A percentile compares a stretch with the other conserved stretches of the same genome.
Conservation (phyloP, 2,888 invertebrate genomes). For the Epinotia demarniana region DNA sequence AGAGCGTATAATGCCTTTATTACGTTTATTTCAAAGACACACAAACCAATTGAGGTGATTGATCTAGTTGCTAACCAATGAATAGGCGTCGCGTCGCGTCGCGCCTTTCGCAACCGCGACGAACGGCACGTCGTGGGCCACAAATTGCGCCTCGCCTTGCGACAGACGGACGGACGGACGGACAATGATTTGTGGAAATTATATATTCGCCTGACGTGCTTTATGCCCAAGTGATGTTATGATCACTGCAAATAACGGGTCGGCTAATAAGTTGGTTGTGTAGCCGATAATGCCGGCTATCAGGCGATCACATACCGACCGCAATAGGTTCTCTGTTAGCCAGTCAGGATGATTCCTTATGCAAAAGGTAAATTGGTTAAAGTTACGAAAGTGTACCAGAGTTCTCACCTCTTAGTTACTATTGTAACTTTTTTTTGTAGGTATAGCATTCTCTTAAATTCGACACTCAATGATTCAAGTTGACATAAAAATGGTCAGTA, state of each 20-base stretch:
- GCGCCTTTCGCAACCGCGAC: conserved; percentile 13
- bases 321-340: conserved; percentile 17
- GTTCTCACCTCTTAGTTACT: not conserved
- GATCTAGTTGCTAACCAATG: conserved; percentile 3
- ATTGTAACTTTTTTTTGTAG: conserved; percentile 4
- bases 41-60: conserved; percentile 19
- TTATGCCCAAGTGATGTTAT: conserved; percentile 34
- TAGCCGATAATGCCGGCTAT: conserved; percentile 30
- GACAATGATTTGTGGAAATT: conserved; percentile 73
- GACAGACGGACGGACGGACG: conserved; percentile 47
- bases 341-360: conserved; percentile 1
- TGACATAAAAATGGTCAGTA: conserved; percentile 21
- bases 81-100: conserved; percentile 4
- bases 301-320: not conserved
- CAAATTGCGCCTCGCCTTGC: conserved; percentile 36
- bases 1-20: conserved; percentile 2
- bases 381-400: conserved; percentile 1
- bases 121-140: conserved; percentile 19
- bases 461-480: not conserved
- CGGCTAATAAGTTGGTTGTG: conserved; percentile 32
- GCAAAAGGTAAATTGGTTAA: conserved; percentile 4
- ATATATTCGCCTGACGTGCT: conserved; percentile 51
- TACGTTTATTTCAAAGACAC: conserved; percentile 11
- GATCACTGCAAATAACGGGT: conserved; percentile 34
- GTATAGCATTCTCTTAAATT: not conserved